Base-by-base conservation (phyloP, 2,888 invertebrate genomes). In the Perizoma affinitatum region DNA sequence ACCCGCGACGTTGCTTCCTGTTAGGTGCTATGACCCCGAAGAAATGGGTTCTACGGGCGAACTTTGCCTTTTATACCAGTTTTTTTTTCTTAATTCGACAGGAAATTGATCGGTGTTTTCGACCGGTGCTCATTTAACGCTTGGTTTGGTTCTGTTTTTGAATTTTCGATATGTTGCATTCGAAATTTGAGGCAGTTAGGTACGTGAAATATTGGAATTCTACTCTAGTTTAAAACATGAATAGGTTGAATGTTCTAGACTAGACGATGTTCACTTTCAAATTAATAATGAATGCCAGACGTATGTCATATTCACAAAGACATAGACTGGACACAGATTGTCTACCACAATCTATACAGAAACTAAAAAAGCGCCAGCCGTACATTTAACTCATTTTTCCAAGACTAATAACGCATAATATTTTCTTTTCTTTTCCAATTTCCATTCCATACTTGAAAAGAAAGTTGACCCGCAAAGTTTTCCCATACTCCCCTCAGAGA, bases 11-110 rank as follows among this genome's bases (percentile, higher is more conserved):
- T 65, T 58, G 78, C 79, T 90, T 92, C 91, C 91, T 88, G 88
- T 82, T 83, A 84, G 91, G 92, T 91, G 90, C 91, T 90, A 89
- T 90, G 92, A 91, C 91, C 91, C 88, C 90, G 74, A 86, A 88
- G 88, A 90, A 90, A 88, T 89, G 86, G 84, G 83, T 77, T 82
- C 80, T 78, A 76, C 71, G 72, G 72, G 79, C 78, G 83, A 86
- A 84, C 83, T 83, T 82, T 79, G 84, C 81, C 79, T 80, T 81
- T 82, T 78, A 80, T 76, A 77, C 73, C 38, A 57, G 47, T 72
- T 77, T 76, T 82, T 72, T 74, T 71, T 75, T 75, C 83, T 81
- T 87, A 87, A 87, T 86, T 84, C 80, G 82, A 86, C 90, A 90
- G 90, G 90, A 90, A 90, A 90, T 90, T 90, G 87, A 81, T 78